A percentile compares a stretch with the other conserved stretches of the same genome.
Conservation (phyloP, 2,888 invertebrate species). For the Erannis defoliaria region DNA sequence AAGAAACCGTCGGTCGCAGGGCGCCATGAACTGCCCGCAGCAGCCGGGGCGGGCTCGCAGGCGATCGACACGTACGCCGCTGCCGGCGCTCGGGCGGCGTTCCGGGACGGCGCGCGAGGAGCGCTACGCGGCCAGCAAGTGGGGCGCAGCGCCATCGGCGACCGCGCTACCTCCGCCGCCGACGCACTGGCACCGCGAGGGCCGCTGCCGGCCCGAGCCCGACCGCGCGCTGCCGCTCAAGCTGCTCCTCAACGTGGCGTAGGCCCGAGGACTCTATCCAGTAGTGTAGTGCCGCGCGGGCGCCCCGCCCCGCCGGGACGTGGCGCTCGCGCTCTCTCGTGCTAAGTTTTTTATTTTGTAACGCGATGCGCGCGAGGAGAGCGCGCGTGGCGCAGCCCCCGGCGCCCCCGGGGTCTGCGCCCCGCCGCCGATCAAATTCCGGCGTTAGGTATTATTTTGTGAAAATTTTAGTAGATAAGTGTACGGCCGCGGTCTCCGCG, state of each 20-base stretch:
- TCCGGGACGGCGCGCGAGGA: conserved; percentile 62
- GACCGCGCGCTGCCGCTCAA: conserved; percentile 88
- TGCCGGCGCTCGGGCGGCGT: conserved; percentile 52
- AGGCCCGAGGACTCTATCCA: conserved; percentile 69
- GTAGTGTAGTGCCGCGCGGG: conserved; percentile 73
- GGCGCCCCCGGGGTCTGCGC: conserved; percentile 69
- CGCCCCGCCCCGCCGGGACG: conserved; percentile 56
- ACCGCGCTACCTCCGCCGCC: conserved; percentile 93
- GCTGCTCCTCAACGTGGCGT: conserved; percentile 88
- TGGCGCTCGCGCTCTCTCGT: conserved; percentile 69
- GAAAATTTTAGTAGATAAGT: conserved; percentile 85
- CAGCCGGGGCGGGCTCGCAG: conserved; percentile 59
- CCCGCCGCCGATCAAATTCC: conserved; percentile 76
- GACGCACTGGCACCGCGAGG: conserved; percentile 89
- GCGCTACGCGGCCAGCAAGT: conserved; percentile 91
- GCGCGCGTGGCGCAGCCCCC: conserved; percentile 66
- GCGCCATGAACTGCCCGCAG: conserved; percentile 65
- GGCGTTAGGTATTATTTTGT: conserved; percentile 86
- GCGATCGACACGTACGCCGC: conserved; percentile 58
- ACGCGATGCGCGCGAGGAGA: conserved; percentile 69
- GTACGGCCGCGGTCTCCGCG: conserved; percentile 58
- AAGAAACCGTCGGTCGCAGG: conserved; percentile 38
- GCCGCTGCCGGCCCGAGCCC: conserved; percentile 79
- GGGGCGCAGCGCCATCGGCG: conserved; percentile 93
- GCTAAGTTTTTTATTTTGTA: conserved; percentile 81